These are phyloP conservation scores for Eupithecia exiguata DNA, from an alignment of 2,888 invertebrate species.

Conservation along the genomic window DNA sequence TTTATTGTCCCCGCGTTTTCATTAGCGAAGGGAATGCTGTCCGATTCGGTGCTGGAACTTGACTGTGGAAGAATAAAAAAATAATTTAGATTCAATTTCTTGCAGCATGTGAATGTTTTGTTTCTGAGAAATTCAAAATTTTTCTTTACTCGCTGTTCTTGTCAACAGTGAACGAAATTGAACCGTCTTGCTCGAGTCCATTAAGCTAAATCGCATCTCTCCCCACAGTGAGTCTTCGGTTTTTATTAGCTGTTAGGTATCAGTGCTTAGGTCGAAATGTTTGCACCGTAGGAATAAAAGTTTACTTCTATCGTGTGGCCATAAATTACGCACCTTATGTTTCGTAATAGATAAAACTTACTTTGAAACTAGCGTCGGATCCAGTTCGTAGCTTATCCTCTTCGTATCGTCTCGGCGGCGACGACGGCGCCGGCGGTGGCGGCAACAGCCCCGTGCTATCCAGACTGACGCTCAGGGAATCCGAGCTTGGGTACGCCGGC, in stretches of 20 bases:
- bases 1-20: slow-evolving; percentile 99
- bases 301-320: too few relatives aligned
- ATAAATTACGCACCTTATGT: background rate
- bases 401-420: slow-evolving; percentile 82
- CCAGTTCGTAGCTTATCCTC: slow-evolving; percentile 86
- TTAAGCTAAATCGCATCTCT: too few relatives aligned
- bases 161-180: background rate
- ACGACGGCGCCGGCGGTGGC: slow-evolving; percentile 86
- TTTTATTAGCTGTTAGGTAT: too few relatives aligned
- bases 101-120: too few relatives aligned
- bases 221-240: too few relatives aligned
- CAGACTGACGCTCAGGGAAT: slow-evolving; percentile 85
- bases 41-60: slow-evolving; percentile 97
- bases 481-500: slow-evolving; percentile 86
- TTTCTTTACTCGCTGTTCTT: too few relatives aligned
- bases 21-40: slow-evolving; percentile 98
- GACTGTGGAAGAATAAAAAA: slow-evolving; percentile 83
- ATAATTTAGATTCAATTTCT: too few relatives aligned
- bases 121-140: too few relatives aligned
- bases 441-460: slow-evolving; percentile 86
- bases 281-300: too few relatives aligned
- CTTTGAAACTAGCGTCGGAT: slow-evolving; percentile 93
- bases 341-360: slow-evolving; percentile 56
- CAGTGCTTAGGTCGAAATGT: too few relatives aligned
- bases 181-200: background rate